Evolutionary conservation across 2,888 invertebrate genomes (phyloP).

Genomic region (Blastobasis adustella): DNA sequence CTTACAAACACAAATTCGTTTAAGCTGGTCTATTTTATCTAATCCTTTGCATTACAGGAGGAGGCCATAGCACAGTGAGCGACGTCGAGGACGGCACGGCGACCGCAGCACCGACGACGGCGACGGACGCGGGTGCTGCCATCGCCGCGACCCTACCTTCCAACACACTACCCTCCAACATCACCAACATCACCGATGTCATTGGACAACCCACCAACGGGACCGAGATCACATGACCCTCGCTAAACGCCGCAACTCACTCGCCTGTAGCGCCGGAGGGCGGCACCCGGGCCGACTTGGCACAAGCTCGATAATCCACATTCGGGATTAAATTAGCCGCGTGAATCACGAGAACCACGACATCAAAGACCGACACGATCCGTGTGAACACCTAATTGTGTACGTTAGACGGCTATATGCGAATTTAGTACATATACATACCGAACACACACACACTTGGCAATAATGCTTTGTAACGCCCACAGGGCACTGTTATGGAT

Average conservation of each 20-base stretch:
- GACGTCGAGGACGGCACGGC: constrained; percentile 14
- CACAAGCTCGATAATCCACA: neutral
- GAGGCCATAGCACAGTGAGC: constrained; percentile 64
- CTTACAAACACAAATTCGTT: neutral
- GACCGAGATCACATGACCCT: constrained; percentile 11
- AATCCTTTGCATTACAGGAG: constrained; percentile 41
- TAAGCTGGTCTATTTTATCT: neutral
- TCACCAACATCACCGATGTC: neutral
- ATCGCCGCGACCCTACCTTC: constrained; percentile 3
- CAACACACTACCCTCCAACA: neutral
- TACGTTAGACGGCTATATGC: no score
- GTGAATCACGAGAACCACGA: neutral
- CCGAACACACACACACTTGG: no score
- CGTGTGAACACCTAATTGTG: no score
- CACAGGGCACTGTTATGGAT: no score
- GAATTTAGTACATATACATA: no score
- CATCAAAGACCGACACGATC: no score
- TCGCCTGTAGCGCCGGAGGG: neutral
- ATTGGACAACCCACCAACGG: neutral
- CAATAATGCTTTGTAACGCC: no score
- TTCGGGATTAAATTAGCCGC: neutral
- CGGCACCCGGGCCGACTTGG: neutral
- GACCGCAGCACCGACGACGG: constrained; percentile 12
- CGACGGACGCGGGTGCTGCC: constrained; percentile 22
- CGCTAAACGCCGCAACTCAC: neutral